Evolutionary conservation across 2,797 vertebrate species (phyloP), one percentile per base, ranked within the genome.

Genomic region (Prunella strophiata): DNA sequence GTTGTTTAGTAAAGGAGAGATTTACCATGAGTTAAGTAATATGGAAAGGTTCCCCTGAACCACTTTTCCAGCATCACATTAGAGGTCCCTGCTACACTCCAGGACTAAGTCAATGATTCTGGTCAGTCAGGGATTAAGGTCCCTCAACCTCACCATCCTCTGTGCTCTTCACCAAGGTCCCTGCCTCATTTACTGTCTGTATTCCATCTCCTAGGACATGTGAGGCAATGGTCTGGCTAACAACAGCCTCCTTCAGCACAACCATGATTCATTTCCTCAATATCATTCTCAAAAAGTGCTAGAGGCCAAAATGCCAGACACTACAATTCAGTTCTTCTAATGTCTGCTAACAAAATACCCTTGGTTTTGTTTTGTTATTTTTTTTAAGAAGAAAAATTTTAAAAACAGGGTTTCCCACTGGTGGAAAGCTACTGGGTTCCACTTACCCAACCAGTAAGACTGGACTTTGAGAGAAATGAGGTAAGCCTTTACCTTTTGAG

Each of bases 241-340:
- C 62, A 86, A 7, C 61, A 83, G 23, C 36, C 68, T 83, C 65
- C 91, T 89, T 74, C 89, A 89, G 67, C 43, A 77, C 51, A 93
- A 40, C 40, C 52, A 13, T 88, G 78, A 96, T 94, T 96, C 63
- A 89, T 93, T 96, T 93, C 93, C 82, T 89, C 89, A 88, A 11
- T 84, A 84, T 50, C 85, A 27, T 72, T 74, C 91, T 58, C 72
- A 83, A 85, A 77, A 4, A 58, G 14, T 36, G 57, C 79, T 75
- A 65, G 87, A 91, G 89, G 79, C 76, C 68, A 45, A 94, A 95
- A 92, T 84, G 75, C 76, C 78, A 94, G 95, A 92, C 16, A 3
- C 79, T 65, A 54, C 73, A 80, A 55, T 79, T 75, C 76, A 68
- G n/a, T 85, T 92, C 34, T 91, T 63, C 62, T 75, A 80, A 65